phyloP scores from a whole-genome alignment of 2,797 vertebrate species.

The Potorous gilbertii region DNA sequence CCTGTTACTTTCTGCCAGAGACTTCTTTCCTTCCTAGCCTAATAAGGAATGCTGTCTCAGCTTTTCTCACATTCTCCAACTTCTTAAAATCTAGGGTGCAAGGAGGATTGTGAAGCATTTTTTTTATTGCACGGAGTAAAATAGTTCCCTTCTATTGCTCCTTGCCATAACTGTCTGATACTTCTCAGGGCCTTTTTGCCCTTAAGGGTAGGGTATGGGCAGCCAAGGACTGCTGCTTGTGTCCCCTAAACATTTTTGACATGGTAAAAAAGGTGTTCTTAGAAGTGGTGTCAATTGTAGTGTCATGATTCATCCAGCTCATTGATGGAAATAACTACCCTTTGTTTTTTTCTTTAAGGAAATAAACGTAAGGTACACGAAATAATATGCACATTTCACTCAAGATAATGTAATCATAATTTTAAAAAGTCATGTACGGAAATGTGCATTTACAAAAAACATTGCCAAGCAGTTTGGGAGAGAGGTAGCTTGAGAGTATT shows the following conservation, averaged over 20 bases:
- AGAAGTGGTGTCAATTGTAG: not conserved
- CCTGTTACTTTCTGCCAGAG: not conserved
- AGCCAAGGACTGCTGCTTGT: not conserved
- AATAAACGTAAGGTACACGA: not conserved
- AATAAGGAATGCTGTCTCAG: not conserved
- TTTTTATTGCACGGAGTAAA: not conserved
- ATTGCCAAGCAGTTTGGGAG: constrained; percentile 70
- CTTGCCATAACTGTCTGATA: not conserved
- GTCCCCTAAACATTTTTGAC: not conserved
- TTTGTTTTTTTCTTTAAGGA: not conserved
- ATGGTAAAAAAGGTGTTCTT: not conserved
- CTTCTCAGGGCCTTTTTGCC: not conserved
- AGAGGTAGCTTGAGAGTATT: not conserved
- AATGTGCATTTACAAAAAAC: constrained; percentile 74
- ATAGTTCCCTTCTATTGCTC: not conserved
- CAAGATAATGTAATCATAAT: not conserved
- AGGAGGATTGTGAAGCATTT: not conserved
- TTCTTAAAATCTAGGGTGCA: not conserved
- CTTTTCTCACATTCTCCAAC: not conserved
- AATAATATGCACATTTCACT: not conserved
- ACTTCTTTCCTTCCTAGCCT: not conserved
- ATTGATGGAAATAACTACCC: not conserved
- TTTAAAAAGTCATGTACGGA: constrained; percentile 47
- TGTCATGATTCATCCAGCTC: not conserved
- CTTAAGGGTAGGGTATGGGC: not conserved